Conservation (phyloP, 2,888 invertebrate species). For the Tenodera sinensis region DNA sequence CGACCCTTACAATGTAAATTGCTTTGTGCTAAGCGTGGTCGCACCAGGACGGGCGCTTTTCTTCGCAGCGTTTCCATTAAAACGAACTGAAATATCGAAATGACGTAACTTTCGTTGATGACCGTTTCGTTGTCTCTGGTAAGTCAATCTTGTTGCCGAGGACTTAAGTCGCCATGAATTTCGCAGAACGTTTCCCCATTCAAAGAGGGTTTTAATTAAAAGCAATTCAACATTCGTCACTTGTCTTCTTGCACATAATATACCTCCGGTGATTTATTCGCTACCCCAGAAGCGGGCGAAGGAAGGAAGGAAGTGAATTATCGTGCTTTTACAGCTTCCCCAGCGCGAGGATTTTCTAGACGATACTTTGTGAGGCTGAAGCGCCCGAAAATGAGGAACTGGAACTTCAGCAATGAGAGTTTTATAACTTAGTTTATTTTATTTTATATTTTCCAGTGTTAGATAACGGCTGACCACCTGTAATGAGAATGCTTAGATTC, state of each 20-base stretch:
- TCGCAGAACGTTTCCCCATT: not conserved
- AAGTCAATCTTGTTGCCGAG: not conserved
- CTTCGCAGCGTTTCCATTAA: not conserved
- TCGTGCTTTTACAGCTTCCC: not conserved
- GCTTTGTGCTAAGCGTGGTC: not conserved
- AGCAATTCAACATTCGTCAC: slow-evolving; percentile 11
- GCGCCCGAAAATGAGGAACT: not conserved
- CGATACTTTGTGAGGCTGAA: not conserved
- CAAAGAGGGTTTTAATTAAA: slow-evolving; percentile 14
- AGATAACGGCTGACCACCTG: too few relatives aligned
- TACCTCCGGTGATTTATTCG: slow-evolving; percentile 8
- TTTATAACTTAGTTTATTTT: not conserved
- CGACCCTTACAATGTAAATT: not conserved
- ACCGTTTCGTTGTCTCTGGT: not conserved
- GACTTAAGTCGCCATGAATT: not conserved
- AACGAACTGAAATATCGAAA: not conserved
- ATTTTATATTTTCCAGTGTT: too few relatives aligned
- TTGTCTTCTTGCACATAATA: slow-evolving; percentile 9
- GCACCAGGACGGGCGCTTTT: not conserved
- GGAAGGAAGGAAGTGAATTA: not conserved
- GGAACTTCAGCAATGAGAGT: not conserved
- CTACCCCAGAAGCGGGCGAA: not conserved
- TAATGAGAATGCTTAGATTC: too few relatives aligned
- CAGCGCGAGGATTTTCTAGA: not conserved
- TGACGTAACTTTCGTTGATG: not conserved